These are phyloP conservation scores for Sisor rabdophorus DNA, from an alignment of 2,113 vertebrate species.

Conservation along the genomic window DNA sequence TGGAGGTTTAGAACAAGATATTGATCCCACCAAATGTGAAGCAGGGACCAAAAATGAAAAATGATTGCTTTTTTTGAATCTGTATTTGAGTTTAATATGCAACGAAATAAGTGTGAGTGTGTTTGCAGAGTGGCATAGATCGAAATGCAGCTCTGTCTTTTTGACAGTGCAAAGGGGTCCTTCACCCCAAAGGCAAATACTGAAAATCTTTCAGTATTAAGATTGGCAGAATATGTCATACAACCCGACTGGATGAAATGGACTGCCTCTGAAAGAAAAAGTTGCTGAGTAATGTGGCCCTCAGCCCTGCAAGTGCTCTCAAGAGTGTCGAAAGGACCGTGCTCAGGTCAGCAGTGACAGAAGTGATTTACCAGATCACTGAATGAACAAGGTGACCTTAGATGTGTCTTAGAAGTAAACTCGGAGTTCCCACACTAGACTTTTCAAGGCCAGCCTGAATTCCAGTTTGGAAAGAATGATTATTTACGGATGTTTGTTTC, in stretches of 20 bases:
- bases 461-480: not conserved
- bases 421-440: constrained; percentile 16
- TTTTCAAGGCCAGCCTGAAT: constrained; percentile 1
- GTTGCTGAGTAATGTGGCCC: constrained; percentile 42
- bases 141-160: not conserved
- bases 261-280: constrained; percentile 18
- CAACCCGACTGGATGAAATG: constrained; percentile 26
- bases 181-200: not conserved
- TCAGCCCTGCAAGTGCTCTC: constrained; percentile 22
- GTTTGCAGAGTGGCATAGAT: not conserved
- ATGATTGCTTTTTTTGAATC: not conserved
- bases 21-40: constrained; percentile 24
- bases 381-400: constrained; percentile 41
- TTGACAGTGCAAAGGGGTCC: not conserved
- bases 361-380: constrained; percentile 43
- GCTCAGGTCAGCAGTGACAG: constrained; percentile 33
- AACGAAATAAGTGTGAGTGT: not conserved
- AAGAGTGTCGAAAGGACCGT: constrained; percentile 30
- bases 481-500: not conserved
- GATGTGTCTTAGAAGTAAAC: constrained; percentile 21
- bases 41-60: constrained; percentile 1
- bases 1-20: constrained; percentile 28
- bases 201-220: not conserved
- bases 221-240: constrained; percentile 24
- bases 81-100: not conserved